Evolutionary conservation across 2,113 vertebrate species (phyloP), one percentile per base, ranked within the genome.

Genomic region (Burhinus oedicnemus): DNA sequence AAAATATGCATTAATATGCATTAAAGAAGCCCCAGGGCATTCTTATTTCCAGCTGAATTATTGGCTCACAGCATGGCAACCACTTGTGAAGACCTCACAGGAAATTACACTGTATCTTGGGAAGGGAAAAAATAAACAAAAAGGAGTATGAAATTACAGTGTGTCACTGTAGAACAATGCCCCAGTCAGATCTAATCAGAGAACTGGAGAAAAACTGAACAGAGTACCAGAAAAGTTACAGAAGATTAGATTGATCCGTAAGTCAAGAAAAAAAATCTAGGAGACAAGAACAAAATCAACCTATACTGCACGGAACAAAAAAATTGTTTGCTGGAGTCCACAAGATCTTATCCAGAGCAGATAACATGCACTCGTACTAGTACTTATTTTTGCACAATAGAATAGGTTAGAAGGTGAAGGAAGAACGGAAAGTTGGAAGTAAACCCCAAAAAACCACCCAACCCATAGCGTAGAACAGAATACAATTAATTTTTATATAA

Each of bases 21-120:
- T 83, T 93, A 90, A 68, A 79, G 83, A 77, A 91, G 81, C 81
- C 49, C 89, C 1, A 3, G 49, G 71, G 71, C 60, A 95, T 96
- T 95, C 92, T 83, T 54, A 80, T 89, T 97, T 96, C 45, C 84
- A 89, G 36, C 17, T 79, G 81, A 94, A 86, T 95, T 95, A 96
- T 4, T 87, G 65, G 52, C 34, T 93, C 71, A 87, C 76, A 96
- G 84, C 87, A 74, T 52, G 87, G 74, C 74, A 96, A 69, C 54
- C 68, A 78, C 89, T 82, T 95, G 83, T 54, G 81, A 94, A 86
- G 75, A 87, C 70, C 83, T 81, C 96, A 81, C 42, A 91, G 70
- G 89, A 97, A 93, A 96, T 85, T 61, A 85, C 2, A 19, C 34
- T 66, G 26, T 34, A 74, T 44, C 74, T 86, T 3, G 1, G 26